Evolutionary conservation across 2,888 invertebrate genomes (phyloP), one percentile per base, ranked within the genome.

Genomic region (Eledona agricola): DNA sequence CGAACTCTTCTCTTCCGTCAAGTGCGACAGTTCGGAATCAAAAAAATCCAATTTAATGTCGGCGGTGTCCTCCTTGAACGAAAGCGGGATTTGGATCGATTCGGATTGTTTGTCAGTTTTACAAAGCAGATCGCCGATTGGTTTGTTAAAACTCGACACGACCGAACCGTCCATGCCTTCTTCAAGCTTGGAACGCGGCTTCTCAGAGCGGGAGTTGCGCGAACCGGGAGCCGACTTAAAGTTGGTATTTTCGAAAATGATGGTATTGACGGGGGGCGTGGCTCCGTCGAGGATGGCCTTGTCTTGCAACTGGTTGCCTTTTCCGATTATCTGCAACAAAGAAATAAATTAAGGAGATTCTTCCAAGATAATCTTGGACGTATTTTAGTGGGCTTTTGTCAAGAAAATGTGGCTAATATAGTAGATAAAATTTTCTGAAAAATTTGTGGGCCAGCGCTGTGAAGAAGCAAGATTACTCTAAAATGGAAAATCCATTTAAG

Each of bases 31-130:
- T 65, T 90, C 91, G 9, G 90, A 87, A 70, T 93, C 93, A 74
- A 95, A 95, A 73, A 96, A 96, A 75, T 94, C 93, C 46, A 96
- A 79, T 76, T 94, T 94, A 84, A 95, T 91, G 69, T 93, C 93
- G 66, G 92, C 92, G 12, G 84, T 87, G 68, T 92, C 90, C 72
- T 92, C 91, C 50, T 85, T 84, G 66, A 89, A 90, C 1, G 85
- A 79, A 72, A 90, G 82, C n/a, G 86, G 87, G 68, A 91, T 79
- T 51, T 79, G 80, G 29, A 80, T 78, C 0, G 74, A 68, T 37
- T 79, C 77, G 5, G 72, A 58, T 42, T 72, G 71, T 29, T 72
- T 60, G 61, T 79, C 75, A 29, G 65, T 72, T 59, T 81, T 80
- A 19, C 77, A 77, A 53, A 80, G 75, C 26, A 81, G 71, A 31